These are phyloP conservation scores for Argentina silus DNA, from an alignment of 2,797 vertebrate species.

Conservation along the genomic window DNA sequence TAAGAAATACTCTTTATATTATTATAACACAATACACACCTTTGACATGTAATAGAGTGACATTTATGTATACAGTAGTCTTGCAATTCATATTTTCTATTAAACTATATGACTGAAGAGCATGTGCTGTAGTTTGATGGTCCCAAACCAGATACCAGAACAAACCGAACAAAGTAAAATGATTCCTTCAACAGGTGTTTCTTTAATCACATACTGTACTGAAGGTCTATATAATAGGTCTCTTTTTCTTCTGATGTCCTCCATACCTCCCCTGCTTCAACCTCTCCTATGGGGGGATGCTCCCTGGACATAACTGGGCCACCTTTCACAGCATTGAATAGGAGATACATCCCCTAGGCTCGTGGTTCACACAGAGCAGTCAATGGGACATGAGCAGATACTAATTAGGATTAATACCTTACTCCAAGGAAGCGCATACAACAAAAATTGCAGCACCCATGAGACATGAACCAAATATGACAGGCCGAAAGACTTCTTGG, in stretches of 20 bases:
- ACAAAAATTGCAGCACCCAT: slow-evolving; percentile 71
- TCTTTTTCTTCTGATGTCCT: slow-evolving; percentile 20
- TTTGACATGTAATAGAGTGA: background rate
- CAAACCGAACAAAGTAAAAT: background rate
- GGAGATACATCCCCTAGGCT: slow-evolving; percentile 59
- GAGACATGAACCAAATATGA: slow-evolving; percentile 72
- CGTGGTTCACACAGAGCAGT: slow-evolving; percentile 69
- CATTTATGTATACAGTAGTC: background rate
- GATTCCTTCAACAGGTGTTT: slow-evolving; percentile 13
- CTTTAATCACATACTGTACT: slow-evolving; percentile 32
- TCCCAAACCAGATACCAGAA: background rate
- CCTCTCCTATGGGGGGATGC: slow-evolving; percentile 31
- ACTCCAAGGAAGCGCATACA: slow-evolving; percentile 58
- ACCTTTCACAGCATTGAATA: slow-evolving; percentile 44
- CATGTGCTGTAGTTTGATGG: background rate
- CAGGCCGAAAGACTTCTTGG: slow-evolving; percentile 55
- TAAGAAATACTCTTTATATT: too few species aligned
- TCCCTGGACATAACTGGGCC: slow-evolving; percentile 68
- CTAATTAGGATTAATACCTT: slow-evolving; percentile 83
- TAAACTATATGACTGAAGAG: slow-evolving; percentile 1
- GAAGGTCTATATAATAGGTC: background rate
- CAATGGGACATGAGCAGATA: slow-evolving; percentile 68
- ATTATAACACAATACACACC: too few species aligned
- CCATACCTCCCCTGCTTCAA: slow-evolving; percentile 17
- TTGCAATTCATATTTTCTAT: background rate